Percentiles rank a stretch among this genome's conserved stretches.
Evolutionary conservation across 2,113 vertebrate species (phyloP).

Genomic region (Corvus moneduloides): DNA sequence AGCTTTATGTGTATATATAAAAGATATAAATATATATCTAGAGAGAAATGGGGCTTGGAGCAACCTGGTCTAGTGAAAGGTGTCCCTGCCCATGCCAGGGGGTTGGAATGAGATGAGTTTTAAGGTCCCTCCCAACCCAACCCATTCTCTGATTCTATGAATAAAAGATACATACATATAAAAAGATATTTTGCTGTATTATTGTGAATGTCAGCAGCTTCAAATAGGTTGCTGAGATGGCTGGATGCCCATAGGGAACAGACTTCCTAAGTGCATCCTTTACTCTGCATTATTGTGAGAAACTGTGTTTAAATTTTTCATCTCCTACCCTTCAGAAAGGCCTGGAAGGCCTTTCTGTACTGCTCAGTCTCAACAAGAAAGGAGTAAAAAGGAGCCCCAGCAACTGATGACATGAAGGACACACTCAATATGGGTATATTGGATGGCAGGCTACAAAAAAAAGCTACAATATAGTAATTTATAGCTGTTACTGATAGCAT

Average conservation of each 20-base stretch:
- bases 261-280: neutral
- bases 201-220: neutral
- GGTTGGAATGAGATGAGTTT: neutral
- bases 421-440: neutral
- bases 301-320: neutral
- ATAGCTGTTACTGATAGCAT: neutral
- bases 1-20: neutral
- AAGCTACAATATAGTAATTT: neutral
- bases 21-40: neutral
- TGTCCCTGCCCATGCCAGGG: neutral
- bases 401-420: neutral
- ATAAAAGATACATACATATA: neutral
- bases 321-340: neutral
- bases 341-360: neutral
- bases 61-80: neutral
- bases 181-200: neutral
- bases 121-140: neutral
- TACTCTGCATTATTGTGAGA: neutral
- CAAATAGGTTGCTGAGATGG: neutral
- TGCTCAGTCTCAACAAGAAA: neutral
- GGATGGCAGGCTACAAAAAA: neutral
- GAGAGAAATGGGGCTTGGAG: neutral
- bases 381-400: neutral
- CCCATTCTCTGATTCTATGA: neutral
- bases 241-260: neutral